These are phyloP conservation scores for Cirrhinus molitorella DNA, from an alignment of 2,797 vertebrate species.

Conservation along the genomic window DNA sequence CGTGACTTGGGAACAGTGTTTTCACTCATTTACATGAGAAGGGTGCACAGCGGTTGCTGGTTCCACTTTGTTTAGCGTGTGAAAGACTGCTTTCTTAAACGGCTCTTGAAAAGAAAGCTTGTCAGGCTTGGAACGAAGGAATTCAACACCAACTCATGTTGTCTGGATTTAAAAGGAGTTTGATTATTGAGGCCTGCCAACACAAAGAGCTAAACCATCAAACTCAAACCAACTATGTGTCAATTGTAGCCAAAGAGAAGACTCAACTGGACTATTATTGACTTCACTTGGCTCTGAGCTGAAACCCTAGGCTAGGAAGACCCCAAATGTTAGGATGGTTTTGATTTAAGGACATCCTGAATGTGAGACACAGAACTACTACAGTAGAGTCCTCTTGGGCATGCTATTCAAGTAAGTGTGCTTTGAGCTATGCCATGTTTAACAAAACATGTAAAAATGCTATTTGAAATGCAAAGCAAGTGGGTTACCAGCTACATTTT, in stretches of 20 bases:
- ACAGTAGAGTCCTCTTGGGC: not conserved
- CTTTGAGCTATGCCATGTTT: not conserved
- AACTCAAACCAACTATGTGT: conserved; percentile 39
- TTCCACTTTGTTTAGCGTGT: conserved; percentile 63
- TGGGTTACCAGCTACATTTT: not conserved
- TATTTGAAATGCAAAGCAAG: not conserved
- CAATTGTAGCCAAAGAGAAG: conserved; percentile 34
- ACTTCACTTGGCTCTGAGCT: conserved; percentile 18
- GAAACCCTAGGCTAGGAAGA: not conserved
- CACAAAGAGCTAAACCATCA: conserved; percentile 50
- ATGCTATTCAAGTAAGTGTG: not conserved
- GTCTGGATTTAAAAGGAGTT: conserved; percentile 65
- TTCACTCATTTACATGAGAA: conserved; percentile 77
- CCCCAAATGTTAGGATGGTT: not conserved
- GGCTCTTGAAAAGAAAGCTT: conserved; percentile 50
- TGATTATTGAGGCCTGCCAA: conserved; percentile 54
- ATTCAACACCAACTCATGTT: conserved; percentile 53
- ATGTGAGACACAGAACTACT: not conserved
- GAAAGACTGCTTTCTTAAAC: conserved; percentile 64
- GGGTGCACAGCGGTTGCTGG: conserved; percentile 61
- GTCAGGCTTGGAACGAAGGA: conserved; percentile 49
- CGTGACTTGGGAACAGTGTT: conserved; percentile 64
- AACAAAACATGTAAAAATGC: not conserved
- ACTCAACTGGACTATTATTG: conserved; percentile 21
- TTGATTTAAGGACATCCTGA: not conserved